These are phyloP conservation scores for Hyperopisus bebe DNA, from an alignment of 2,113 vertebrate species.

Conservation along the genomic window DNA sequence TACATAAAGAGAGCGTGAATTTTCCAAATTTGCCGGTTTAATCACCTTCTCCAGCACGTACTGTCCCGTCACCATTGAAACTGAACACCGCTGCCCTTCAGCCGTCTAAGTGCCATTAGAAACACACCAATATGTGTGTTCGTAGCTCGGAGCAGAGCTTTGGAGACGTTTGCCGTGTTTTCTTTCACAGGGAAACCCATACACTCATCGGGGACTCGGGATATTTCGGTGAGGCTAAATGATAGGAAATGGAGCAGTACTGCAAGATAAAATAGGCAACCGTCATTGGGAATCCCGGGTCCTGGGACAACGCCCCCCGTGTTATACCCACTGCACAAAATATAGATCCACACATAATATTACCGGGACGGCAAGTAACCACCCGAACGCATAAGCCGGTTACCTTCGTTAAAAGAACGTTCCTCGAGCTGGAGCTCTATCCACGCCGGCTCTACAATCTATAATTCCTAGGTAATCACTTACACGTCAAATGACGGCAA, in stretches of 20 bases:
- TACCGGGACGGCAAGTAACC: neutral
- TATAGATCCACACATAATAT: neutral
- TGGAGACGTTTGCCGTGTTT: neutral
- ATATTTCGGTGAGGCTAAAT: neutral
- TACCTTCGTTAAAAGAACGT: neutral
- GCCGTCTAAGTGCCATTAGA: neutral
- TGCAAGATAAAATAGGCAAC: neutral
- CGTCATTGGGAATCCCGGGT: neutral
- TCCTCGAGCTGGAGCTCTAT: neutral
- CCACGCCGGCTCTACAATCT: neutral
- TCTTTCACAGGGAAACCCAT: neutral
- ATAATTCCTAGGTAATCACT: neutral
- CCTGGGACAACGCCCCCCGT: neutral
- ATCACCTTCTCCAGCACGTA: neutral
- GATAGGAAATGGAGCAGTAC: neutral
- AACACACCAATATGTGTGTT: neutral
- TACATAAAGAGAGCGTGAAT: neutral
- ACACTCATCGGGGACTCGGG: neutral
- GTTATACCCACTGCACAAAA: neutral
- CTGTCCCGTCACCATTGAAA: neutral
- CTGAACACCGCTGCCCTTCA: neutral
- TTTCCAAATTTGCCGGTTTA: neutral
- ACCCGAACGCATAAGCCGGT: neutral
- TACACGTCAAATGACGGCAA: neutral
- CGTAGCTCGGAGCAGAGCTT: neutral